Base-by-base conservation (phyloP, 1,140 invertebrate genomes). In the Drosophila persimilis region DNA sequence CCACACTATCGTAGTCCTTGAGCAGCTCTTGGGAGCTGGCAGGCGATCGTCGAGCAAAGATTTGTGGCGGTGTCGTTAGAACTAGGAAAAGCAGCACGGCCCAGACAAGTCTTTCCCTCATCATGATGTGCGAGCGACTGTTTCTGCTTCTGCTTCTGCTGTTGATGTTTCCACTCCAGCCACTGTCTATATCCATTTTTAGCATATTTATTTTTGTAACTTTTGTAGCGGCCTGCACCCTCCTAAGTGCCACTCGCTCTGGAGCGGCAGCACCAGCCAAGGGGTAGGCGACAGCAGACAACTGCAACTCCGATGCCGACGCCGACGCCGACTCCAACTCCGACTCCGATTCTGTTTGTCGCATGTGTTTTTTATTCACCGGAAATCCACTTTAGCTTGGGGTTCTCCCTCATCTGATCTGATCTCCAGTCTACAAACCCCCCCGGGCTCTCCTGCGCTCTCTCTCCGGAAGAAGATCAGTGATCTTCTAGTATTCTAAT, bases 1-100 rank as follows among this genome's bases (percentile, higher is more conserved):
- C 31, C 22, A 15, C 91, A 77, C 50, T 85, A 77, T 29, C 92
- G 90, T 93, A 94, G 60, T 84, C 77, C 56, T 48, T 77, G 45
- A 55, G 50, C 15, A 72, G n/a, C 48, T 83, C 83, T 43, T 88
- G 74, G 11, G 83, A 79, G 17, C 50, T 73, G 24, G 50, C 53
- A 9, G 76, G 46, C 24, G 80, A 52, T 5, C 78, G 62, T 2
- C 75, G 45, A n/a, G 66, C 72, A 4, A 48, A 17, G 7, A 62
- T 50, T 6, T 50, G n/a, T 26, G 46, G 20, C 8, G 20, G 7
- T 11, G 17, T 6, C 64, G 46, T 2, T 13, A 47, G n/a, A 15
- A 83, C 39, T 13, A 75, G 11, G 43, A 59, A 26, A 35, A 81
- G 13, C 17, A 73, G n/a, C 24, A 6, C 6, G 72, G n/a, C n/a